Base-by-base conservation (phyloP, 2,888 invertebrate species). In the Elysia crispata region DNA sequence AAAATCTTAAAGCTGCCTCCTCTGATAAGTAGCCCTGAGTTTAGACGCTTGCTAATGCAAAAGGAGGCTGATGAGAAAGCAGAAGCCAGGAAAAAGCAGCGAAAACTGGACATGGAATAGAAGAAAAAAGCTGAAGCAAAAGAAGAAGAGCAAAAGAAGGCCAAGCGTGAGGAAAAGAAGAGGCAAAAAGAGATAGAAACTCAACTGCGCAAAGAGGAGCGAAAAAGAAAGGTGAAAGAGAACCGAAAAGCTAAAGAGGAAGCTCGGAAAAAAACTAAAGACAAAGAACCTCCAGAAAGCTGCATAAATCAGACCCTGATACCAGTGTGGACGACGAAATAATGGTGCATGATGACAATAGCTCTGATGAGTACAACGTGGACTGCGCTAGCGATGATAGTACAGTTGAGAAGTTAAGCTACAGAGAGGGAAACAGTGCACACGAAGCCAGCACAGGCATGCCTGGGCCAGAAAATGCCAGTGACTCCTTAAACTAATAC, bases 71-170 rank as follows among this genome's bases (percentile, higher is more conserved):
- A 50, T 11, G 25, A 72, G 49, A 6, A 72, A 5, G 54, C 33
- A 30, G 69, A 69, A 1, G 60, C 5, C 3, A 20, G 60, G 69
- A 69, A 69, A 33, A 33, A 15, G 15, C 25, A 69, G 33, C 25
- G 33, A 31, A 69, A 69, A n/a, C 13, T 31, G 31, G 33, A 69
- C 18, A 69, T 30, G 72, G 31, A 72, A 50, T 18, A 72, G 50
- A 72, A 72, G 49, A 72, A 23, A 31, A 72, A 72, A 50, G 23
- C 25, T 15, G 49, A 72, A 25, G 31, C 25, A 31, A 41, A 49
- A 25, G 23, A 72, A 31, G 31, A 72, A 50, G 31, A 72, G 67
- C 49, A 25, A 50, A 76, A 76, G 50, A 76, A 76, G 66, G 57
- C 49, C 18, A 66, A 76, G 67, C 66, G 25, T 30, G 31, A 76